Conservation (phyloP, 2,888 invertebrate genomes). For the Hypselothyrea guttata region DNA sequence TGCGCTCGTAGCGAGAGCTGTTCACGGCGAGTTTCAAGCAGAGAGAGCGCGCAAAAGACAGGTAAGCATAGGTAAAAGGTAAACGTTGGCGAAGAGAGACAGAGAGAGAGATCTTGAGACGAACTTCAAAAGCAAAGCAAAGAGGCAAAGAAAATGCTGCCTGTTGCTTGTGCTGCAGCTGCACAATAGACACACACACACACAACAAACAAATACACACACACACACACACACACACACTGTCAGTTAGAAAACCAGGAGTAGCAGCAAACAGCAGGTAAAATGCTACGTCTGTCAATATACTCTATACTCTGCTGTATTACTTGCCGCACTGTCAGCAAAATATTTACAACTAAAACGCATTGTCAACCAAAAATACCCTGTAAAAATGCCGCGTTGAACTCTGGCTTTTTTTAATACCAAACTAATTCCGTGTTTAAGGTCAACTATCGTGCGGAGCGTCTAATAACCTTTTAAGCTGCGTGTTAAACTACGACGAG, state of each 20-base stretch:
- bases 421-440: too few species aligned
- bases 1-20: slow-evolving; percentile 10
- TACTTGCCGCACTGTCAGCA: too few species aligned
- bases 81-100: slow-evolving; percentile 41
- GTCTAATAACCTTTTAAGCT: too few species aligned
- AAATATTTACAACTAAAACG: too few species aligned
- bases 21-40: slow-evolving; percentile 33
- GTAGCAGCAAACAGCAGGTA: slow-evolving; percentile 44
- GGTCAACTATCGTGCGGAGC: too few species aligned
- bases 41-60: slow-evolving; percentile 48
- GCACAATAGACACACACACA: slow-evolving; percentile 50
- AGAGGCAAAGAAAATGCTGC: slow-evolving; percentile 28
- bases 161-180: slow-evolving; percentile 53
- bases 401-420: too few species aligned
- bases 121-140: slow-evolving; percentile 59
- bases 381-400: too few species aligned
- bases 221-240: slow-evolving; percentile 10
- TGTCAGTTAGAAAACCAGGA: not conserved
- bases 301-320: slow-evolving; percentile 8
- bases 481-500: too few species aligned
- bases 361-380: too few species aligned
- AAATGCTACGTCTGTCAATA: slow-evolving; percentile 46
- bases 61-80: slow-evolving; percentile 34
- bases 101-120: slow-evolving; percentile 54
- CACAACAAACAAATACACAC: slow-evolving; percentile 18